phyloP scores from a whole-genome alignment of 1,140 invertebrate genomes.

The Leptopilina clavipes region DNA sequence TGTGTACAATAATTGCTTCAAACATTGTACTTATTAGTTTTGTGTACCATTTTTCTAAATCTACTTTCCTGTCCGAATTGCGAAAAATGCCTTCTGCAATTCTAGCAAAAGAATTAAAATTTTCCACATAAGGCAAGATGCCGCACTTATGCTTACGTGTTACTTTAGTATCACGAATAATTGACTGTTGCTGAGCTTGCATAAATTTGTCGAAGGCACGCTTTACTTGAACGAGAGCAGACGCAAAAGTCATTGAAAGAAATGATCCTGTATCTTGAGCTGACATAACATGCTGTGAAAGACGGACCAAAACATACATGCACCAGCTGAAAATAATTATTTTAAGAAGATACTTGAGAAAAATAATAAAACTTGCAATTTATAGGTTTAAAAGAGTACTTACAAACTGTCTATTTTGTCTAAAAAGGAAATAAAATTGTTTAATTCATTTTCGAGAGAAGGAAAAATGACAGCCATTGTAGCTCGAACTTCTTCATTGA shows the following conservation, averaged over 20 bases:
- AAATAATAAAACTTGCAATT: background rate
- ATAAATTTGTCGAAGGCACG: conserved; percentile 95
- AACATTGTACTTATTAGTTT: conserved; percentile 91
- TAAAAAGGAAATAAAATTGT: conserved; percentile 88
- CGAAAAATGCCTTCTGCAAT: conserved; percentile 92
- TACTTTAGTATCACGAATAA: conserved; percentile 85
- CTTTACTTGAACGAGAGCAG: conserved; percentile 93
- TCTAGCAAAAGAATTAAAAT: conserved; percentile 91
- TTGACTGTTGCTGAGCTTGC: conserved; percentile 88
- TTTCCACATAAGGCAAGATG: conserved; percentile 92
- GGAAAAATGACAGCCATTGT: conserved; percentile 93
- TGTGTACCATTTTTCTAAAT: conserved; percentile 96
- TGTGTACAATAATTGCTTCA: conserved; percentile 86
- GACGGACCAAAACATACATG: conserved; percentile 91
- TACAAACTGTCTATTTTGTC: conserved; percentile 93
- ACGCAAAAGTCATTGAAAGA: conserved; percentile 92
- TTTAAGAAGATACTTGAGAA: background rate
- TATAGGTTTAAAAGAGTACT: conserved; percentile 64
- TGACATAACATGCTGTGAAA: conserved; percentile 92
- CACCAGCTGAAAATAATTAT: conserved; percentile 83
- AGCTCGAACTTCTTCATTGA: conserved; percentile 86
- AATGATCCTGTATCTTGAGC: conserved; percentile 94
- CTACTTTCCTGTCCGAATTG: conserved; percentile 90
- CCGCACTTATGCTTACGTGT: conserved; percentile 89
- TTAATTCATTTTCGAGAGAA: conserved; percentile 88